Conservation (phyloP, 2,888 invertebrate genomes). For the Lycaena phlaeas region DNA sequence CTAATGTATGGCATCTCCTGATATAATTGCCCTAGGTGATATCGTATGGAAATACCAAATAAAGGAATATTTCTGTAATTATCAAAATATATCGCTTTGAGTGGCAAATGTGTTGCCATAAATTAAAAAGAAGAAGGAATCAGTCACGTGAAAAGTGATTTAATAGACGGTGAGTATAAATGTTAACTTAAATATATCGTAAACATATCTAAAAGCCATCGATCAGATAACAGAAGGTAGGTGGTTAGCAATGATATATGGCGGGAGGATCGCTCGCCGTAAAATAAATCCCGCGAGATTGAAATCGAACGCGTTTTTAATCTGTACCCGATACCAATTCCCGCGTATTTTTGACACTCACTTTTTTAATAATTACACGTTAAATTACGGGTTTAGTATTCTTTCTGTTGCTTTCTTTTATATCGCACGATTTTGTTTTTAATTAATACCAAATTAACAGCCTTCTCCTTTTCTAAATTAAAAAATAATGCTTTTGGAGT, state of each 20-base stretch:
- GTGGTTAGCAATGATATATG: conserved; percentile 23
- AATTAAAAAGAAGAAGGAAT: no score
- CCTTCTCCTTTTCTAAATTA: no score
- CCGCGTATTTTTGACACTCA: conserved; percentile 8
- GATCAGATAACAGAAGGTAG: conserved; percentile 5
- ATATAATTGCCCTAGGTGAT: conserved; percentile 23
- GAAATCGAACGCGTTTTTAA: conserved; percentile 16
- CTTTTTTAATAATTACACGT: conserved; percentile 11
- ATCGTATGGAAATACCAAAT: no score
- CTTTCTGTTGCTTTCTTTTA: neutral
- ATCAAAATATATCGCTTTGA: neutral
- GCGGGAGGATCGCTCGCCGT: conserved; percentile 16
- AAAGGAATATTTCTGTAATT: no score
- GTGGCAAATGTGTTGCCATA: neutral
- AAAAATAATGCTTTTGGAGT: no score
- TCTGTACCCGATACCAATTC: conserved; percentile 3
- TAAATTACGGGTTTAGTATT: neutral
- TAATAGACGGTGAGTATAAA: no score
- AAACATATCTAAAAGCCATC: neutral
- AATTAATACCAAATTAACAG: no score
- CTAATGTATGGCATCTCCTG: conserved; percentile 25
- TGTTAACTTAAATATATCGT: no score
- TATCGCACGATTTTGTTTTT: no score
- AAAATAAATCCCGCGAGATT: conserved; percentile 21
- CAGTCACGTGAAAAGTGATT: no score